Evolutionary conservation across 2,888 invertebrate species (phyloP).

Genomic region (Nowickia ferox): DNA sequence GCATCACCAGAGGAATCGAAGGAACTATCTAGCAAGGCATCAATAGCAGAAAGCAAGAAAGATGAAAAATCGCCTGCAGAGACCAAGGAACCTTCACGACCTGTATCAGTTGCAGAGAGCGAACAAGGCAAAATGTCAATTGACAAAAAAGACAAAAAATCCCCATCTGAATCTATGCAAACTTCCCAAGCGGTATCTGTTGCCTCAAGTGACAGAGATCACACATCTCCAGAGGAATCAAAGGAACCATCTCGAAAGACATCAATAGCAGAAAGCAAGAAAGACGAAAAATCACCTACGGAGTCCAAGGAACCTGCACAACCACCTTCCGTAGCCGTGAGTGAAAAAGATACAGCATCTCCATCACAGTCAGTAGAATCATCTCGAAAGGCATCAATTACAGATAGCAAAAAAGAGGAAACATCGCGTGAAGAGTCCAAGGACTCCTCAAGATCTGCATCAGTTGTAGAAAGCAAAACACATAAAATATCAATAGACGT

Average conservation of each 20-base stretch:
- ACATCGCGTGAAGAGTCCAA: slow-evolving; percentile 65
- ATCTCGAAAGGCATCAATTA: slow-evolving; percentile 39
- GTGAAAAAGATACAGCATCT: slow-evolving; percentile 54
- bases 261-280: slow-evolving; percentile 69
- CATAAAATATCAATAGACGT: no score
- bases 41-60: slow-evolving; percentile 39
- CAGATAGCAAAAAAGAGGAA: slow-evolving; percentile 50
- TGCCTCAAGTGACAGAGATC: slow-evolving; percentile 68
- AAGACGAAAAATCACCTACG: slow-evolving; percentile 64
- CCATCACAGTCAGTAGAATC: slow-evolving; percentile 47
- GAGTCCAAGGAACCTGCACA: slow-evolving; percentile 43
- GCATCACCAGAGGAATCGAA: slow-evolving; percentile 20
- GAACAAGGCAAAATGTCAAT: slow-evolving; percentile 1
- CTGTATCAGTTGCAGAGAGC: slow-evolving; percentile 31
- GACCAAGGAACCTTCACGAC: slow-evolving; percentile 52
- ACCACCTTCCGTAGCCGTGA: slow-evolving; percentile 57
- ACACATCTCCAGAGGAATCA: slow-evolving; percentile 2
- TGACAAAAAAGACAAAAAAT: slow-evolving; percentile 9
- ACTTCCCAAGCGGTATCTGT: slow-evolving; percentile 48
- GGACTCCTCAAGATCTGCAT: slow-evolving; percentile 64
- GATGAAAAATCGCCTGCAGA: slow-evolving; percentile 28
- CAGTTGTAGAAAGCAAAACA: slow-evolving; percentile 37
- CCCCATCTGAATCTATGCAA: slow-evolving; percentile 32
- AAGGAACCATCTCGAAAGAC: slow-evolving; percentile 42
- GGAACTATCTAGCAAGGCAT: slow-evolving; percentile 72